phyloP scores from a whole-genome alignment of 2,797 vertebrate species.

The Oryzias sinensis region DNA sequence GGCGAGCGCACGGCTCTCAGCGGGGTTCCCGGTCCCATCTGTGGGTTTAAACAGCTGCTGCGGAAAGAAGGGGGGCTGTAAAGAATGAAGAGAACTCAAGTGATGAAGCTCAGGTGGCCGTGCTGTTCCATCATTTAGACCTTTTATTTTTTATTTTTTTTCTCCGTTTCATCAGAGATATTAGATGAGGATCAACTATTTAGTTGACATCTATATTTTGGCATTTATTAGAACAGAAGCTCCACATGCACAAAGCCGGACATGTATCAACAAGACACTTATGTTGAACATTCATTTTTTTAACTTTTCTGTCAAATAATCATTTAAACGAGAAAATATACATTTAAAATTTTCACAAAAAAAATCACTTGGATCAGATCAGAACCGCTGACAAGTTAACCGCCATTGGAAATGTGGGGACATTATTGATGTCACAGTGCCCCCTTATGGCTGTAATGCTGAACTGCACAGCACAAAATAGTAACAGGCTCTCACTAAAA shows the following conservation, averaged over 20 bases:
- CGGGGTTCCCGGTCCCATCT: slow-evolving; percentile 2
- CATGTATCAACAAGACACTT: slow-evolving; percentile 2
- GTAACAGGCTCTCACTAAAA: too few species aligned
- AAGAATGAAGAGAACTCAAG: too few species aligned
- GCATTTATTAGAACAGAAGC: slow-evolving; percentile 17
- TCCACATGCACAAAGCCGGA: slow-evolving; percentile 38
- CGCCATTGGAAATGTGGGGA: not conserved
- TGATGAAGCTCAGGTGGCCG: slow-evolving; percentile 25
- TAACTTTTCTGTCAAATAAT: slow-evolving; percentile 9
- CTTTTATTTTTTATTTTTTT: not conserved
- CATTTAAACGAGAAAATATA: too few species aligned
- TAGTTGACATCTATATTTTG: slow-evolving; percentile 1
- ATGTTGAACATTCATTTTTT: slow-evolving; percentile 15
- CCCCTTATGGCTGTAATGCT: slow-evolving; percentile 30
- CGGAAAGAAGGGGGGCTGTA: slow-evolving; percentile 1
- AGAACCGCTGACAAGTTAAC: slow-evolving; percentile 26
- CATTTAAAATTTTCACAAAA: not conserved
- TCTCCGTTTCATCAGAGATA: too few species aligned
- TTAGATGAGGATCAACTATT: too few species aligned
- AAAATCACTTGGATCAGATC: slow-evolving; percentile 23
- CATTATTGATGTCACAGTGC: slow-evolving; percentile 42
- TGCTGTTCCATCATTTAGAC: not conserved
- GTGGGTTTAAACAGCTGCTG: slow-evolving; percentile 14
- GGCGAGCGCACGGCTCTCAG: slow-evolving; percentile 4
- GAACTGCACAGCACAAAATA: not conserved